phyloP scores from a whole-genome alignment of 2,888 invertebrate species.

The Diaperis boleti region DNA sequence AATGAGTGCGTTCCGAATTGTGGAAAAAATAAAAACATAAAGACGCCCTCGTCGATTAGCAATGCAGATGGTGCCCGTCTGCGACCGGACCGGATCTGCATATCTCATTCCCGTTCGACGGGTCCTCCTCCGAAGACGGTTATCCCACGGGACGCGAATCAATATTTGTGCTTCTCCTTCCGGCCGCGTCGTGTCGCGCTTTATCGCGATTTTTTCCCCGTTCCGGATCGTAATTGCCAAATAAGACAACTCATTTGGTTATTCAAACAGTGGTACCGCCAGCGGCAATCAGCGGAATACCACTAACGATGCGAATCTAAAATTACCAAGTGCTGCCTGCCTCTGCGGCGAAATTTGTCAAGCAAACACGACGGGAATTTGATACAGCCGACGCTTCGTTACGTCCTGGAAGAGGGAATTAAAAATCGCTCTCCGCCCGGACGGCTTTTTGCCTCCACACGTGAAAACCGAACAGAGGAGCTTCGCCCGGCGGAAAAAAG shows the following conservation, averaged over 20 bases:
- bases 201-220: slow-evolving; percentile 50
- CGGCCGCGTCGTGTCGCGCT: slow-evolving; percentile 31
- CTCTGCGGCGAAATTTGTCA: slow-evolving; percentile 45
- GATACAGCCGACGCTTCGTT: slow-evolving; percentile 32
- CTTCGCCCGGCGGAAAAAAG: slow-evolving; percentile 26
- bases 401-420: slow-evolving; percentile 4
- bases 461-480: too few relatives aligned
- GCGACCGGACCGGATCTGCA: slow-evolving; percentile 53
- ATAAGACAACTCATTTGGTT: slow-evolving; percentile 56
- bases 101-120: slow-evolving; percentile 53
- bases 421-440: slow-evolving; percentile 32
- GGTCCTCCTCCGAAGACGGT: slow-evolving; percentile 48
- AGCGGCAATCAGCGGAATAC: slow-evolving; percentile 46
- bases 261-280: slow-evolving; percentile 52
- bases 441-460: too few relatives aligned
- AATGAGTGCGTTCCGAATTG: too few relatives aligned
- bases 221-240: slow-evolving; percentile 53
- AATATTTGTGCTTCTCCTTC: slow-evolving; percentile 48
- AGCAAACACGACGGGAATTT: slow-evolving; percentile 46
- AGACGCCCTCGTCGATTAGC: slow-evolving; percentile 45
- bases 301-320: slow-evolving; percentile 47
- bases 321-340: slow-evolving; percentile 44
- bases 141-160: slow-evolving; percentile 50
- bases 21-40: too few relatives aligned
- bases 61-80: slow-evolving; percentile 53